A percentile compares a stretch with the other conserved stretches of the same genome.
phyloP scores from a whole-genome alignment of 2,113 vertebrate species.

The Psephotus haematonotus region DNA sequence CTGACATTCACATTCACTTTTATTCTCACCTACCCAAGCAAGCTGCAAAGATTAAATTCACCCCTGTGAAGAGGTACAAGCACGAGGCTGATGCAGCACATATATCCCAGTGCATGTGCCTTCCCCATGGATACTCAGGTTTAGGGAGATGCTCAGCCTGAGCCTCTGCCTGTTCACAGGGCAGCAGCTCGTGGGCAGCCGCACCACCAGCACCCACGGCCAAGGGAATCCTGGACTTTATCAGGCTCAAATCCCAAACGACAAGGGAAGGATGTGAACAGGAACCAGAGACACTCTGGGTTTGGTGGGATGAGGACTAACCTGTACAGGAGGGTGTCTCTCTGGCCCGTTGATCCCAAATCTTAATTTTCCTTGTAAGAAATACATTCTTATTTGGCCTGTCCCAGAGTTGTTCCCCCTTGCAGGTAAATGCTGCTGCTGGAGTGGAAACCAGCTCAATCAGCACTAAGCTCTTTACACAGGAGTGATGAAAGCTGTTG shows the following conservation, averaged over 20 bases:
- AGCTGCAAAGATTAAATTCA: background rate
- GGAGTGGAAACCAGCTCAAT: slow-evolving; percentile 14
- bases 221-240: fast-evolving
- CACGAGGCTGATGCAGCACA: background rate
- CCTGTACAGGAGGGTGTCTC: background rate
- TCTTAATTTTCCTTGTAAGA: background rate
- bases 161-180: background rate
- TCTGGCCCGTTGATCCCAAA: background rate
- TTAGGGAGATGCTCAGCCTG: background rate
- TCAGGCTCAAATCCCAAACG: background rate
- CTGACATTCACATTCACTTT: background rate
- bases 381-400: background rate
- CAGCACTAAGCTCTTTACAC: slow-evolving; percentile 41
- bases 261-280: fast-evolving
- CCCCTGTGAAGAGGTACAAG: background rate
- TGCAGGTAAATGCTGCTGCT: background rate
- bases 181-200: background rate
- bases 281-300: background rate
- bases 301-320: background rate
- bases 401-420: background rate
- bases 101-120: background rate
- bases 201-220: fast-evolving
- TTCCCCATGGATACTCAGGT: background rate
- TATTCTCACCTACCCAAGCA: background rate
- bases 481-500: slow-evolving; percentile 46